Conservation (phyloP, 2,888 invertebrate species). For the Vanessa cardui region DNA sequence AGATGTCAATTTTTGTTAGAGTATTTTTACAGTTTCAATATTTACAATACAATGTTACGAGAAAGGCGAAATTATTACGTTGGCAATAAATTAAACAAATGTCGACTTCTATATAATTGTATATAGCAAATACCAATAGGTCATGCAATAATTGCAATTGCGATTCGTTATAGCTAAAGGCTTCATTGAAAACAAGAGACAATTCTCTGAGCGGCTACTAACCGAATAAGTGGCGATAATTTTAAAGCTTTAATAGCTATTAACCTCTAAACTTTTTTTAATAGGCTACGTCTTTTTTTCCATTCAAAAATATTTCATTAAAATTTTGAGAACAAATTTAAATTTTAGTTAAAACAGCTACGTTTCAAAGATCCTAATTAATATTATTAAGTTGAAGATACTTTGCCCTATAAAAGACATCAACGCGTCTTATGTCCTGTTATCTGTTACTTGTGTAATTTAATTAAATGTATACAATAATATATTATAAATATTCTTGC, state of each 20-base stretch:
- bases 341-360: too few relatives aligned
- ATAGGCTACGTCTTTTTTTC: too few relatives aligned
- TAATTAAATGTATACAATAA: neutral
- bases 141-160: neutral
- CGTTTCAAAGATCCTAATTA: too few relatives aligned
- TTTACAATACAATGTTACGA: too few relatives aligned
- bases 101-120: neutral
- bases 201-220: neutral
- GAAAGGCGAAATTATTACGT: neutral
- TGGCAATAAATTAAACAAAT: neutral
- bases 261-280: too few relatives aligned
- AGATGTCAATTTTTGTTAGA: too few relatives aligned
- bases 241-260: too few relatives aligned
- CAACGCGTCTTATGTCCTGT: slow-evolving; percentile 28
- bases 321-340: too few relatives aligned
- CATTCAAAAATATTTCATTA: too few relatives aligned
- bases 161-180: neutral
- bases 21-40: too few relatives aligned
- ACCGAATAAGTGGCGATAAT: too few relatives aligned
- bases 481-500: too few relatives aligned
- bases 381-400: neutral
- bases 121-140: slow-evolving; percentile 3
- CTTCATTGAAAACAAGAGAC: neutral
- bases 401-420: slow-evolving; percentile 32
- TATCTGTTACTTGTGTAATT: neutral